Evolutionary conservation across 2,888 invertebrate species (phyloP), one percentile per base, ranked within the genome.

Genomic region (Pachycephus smyrnensis): DNA sequence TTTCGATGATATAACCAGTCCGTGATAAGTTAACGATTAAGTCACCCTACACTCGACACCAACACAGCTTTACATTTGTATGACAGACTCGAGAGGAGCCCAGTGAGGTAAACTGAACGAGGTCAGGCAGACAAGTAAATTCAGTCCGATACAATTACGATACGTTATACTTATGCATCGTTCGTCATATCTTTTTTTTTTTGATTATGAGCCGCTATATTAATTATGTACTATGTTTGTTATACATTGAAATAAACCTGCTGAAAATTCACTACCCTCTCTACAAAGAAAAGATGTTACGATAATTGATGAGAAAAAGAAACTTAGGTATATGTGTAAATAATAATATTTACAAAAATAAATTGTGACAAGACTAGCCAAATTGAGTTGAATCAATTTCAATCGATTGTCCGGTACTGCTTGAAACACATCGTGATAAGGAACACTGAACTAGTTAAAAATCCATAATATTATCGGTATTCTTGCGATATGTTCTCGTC

Each of bases 281-380:
- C 84, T 55, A 40, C 15, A 23, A 23, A 71, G 71, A 71, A 71
- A 33, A 31, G 84, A 86, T 86, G 87, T 89, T 89, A 88, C 81
- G 80, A 85, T 87, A 81, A 80, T 88, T 84, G 85, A 88, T 71
- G 71, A 32, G 11, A 71, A 33, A 23, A 11, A 69, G n/a, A 32
- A 89, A 83, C 87, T 88, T 90, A 89, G 88, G 84, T 88, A 89
- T 88, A 89, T 89, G 88, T 90, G 90, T 90, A 90, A 90, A 90
- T 90, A 90, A 89, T 88, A 85, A 87, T 88, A 89, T 90, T 90
- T 90, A 89, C 90, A 89, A 86, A 86, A 88, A 87, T 86, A 88
- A 88, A 89, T 88, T 86, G 89, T 88, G 86, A 89, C 88, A 83
- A 88, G 85, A 86, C 80, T 81, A 85, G 85, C 84, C 84, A 82